phyloP scores from a whole-genome alignment of 2,888 invertebrate species.

The Drosophila tripunctata region DNA sequence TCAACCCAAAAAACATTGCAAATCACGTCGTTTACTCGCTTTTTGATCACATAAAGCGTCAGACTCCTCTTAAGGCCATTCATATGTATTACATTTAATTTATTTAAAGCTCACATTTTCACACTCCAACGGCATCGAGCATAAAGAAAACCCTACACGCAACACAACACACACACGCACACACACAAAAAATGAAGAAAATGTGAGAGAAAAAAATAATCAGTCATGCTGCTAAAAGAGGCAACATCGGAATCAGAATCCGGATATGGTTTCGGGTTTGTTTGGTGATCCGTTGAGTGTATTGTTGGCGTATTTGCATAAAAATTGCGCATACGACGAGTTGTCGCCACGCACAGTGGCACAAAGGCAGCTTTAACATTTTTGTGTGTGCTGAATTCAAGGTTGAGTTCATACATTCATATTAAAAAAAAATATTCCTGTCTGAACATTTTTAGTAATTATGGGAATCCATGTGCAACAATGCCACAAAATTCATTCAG shows the following conservation, averaged over 20 bases:
- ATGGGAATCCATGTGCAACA: conserved; percentile 64
- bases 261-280: conserved; percentile 53
- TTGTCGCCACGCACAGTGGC: conserved; percentile 3
- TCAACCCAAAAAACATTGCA: conserved; percentile 5
- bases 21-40: conserved; percentile 39
- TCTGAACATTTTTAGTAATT: conserved; percentile 48
- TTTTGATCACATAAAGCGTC: conserved; percentile 5
- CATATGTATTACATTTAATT: conserved; percentile 65
- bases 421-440: conserved; percentile 28
- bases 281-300: conserved; percentile 54
- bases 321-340: conserved; percentile 68
- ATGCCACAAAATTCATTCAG: conserved; percentile 38
- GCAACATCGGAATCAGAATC: conserved; percentile 42
- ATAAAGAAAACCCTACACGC: conserved; percentile 27
- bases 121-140: conserved; percentile 55
- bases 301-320: conserved; percentile 74
- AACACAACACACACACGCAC: too few species aligned
- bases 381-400: conserved; percentile 33
- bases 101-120: conserved; percentile 71
- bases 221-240: conserved; percentile 31
- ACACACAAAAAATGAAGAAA: too few species aligned
- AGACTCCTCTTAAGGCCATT: conserved; percentile 6
- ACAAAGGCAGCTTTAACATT: conserved; percentile 36
- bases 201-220: conserved; percentile 18
- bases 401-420: conserved; percentile 38